Conservation (phyloP, 2,797 vertebrate genomes). For the Siniperca obscura region DNA sequence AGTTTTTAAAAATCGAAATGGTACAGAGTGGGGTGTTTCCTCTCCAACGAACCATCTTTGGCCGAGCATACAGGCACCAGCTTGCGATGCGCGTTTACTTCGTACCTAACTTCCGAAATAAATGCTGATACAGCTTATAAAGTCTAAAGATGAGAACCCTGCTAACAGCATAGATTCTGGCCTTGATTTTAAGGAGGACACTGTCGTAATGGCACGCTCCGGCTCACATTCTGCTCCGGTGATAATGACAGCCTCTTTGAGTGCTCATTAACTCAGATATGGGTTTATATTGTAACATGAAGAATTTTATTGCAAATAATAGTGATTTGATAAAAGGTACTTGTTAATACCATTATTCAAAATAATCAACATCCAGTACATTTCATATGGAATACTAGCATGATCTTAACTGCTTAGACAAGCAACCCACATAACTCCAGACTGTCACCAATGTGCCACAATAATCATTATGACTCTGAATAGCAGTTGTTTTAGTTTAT, state of each 20-base stretch:
- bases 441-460: conserved; percentile 82
- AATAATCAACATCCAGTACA: conserved; percentile 83
- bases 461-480: conserved; percentile 74
- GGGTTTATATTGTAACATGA: conserved; percentile 80
- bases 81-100: not conserved
- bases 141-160: not conserved
- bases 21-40: not conserved
- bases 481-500: conserved; percentile 71
- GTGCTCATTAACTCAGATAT: conserved; percentile 77
- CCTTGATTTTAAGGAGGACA: conserved; percentile 3
- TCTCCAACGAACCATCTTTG: not conserved
- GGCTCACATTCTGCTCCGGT: conserved; percentile 14
- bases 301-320: conserved; percentile 85
- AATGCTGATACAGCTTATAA: not conserved
- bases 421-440: conserved; percentile 78
- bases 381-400: conserved; percentile 81
- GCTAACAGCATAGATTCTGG: not conserved
- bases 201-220: not conserved
- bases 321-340: conserved; percentile 79
- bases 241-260: conserved; percentile 42
- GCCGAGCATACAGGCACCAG: not conserved
- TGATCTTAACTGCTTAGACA: conserved; percentile 75
- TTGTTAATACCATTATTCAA: conserved; percentile 81
- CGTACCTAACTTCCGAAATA: not conserved
- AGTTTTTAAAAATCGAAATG: not conserved